These are phyloP conservation scores for Dastarcus helophoroides DNA, from an alignment of 2,888 invertebrate genomes.

Conservation along the genomic window DNA sequence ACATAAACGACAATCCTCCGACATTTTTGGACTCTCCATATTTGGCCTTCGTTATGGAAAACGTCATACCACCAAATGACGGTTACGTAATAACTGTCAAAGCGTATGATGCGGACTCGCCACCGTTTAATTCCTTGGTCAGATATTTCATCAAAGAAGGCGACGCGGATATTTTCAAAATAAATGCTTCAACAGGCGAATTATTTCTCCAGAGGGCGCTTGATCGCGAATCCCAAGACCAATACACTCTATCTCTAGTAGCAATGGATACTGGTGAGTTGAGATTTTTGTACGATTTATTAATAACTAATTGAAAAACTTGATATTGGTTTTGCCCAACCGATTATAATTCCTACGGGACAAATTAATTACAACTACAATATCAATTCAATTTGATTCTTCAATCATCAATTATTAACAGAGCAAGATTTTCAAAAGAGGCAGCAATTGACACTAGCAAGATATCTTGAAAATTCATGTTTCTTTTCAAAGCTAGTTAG, in stretches of 20 bases:
- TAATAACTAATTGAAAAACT: too few species aligned
- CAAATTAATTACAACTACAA: background rate
- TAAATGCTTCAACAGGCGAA: slow-evolving; percentile 86
- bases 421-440: too few species aligned
- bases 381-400: too few species aligned
- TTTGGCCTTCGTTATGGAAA: slow-evolving; percentile 87
- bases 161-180: slow-evolving; percentile 79
- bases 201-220: slow-evolving; percentile 72
- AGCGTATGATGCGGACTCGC: slow-evolving; percentile 85
- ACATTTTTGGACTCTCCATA: slow-evolving; percentile 92
- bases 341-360: background rate
- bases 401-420: too few species aligned
- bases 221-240: slow-evolving; percentile 74
- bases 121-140: slow-evolving; percentile 80
- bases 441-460: too few species aligned
- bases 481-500: too few species aligned
- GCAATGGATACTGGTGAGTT: slow-evolving; percentile 89
- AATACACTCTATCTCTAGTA: slow-evolving; percentile 75
- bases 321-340: too few species aligned
- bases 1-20: slow-evolving; percentile 90
- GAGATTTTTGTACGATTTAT: too few species aligned
- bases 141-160: slow-evolving; percentile 90
- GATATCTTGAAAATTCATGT: too few species aligned
- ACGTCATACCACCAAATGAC: slow-evolving; percentile 67
- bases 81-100: slow-evolving; percentile 73